Base-by-base conservation (phyloP, 1,140 invertebrate species). In the Diachasmimorpha longicaudata region DNA sequence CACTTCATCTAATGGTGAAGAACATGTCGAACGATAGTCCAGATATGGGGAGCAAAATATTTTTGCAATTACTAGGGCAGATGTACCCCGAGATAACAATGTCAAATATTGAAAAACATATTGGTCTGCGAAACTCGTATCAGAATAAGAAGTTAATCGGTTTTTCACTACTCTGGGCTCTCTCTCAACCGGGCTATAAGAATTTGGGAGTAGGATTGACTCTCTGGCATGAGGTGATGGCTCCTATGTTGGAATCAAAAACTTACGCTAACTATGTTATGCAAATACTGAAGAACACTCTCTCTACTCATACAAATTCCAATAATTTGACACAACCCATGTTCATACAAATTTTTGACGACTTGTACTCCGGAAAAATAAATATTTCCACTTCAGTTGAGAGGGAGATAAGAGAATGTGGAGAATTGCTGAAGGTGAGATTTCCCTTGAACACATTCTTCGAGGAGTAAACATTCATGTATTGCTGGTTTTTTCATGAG, bases 151-250 rank as follows among this genome's bases (percentile, higher is more conserved):
- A 93, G 75, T 90, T 92, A 16, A 93, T 96, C 79, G 94, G 95
- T 23, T 84, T 95, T 42, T 93, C 94, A 4, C 88, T 96, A 11
- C 84, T 96, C 0, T 96, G 95, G 95, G 93, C 92, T 9, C 88
- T 96, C 67, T 93, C 94, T 0, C 95, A 96, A 86, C 93, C 92
- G 68, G 95, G 95, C 0, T 87, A 90, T 58, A 92, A 90, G 75
- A 90, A 95, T 81, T 90, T 96, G 19, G 86, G 87, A 37, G 90
- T 92, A 80, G 95, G 94, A 52, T 88, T 96, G n/a, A 93, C 92
- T 90, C 92, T 94, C 4, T 96, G 95, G 94, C 91, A 95, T 83
- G 93, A 95, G 76, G 86, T 96, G 11, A 95, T 96, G 93, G 87
- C 94, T 36, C 93, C 94, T 0, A 89, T 94, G 81, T 87, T 96